These are phyloP conservation scores for Entomobrya multifasciata DNA, from an alignment of 2,888 invertebrate species.

Conservation along the genomic window DNA sequence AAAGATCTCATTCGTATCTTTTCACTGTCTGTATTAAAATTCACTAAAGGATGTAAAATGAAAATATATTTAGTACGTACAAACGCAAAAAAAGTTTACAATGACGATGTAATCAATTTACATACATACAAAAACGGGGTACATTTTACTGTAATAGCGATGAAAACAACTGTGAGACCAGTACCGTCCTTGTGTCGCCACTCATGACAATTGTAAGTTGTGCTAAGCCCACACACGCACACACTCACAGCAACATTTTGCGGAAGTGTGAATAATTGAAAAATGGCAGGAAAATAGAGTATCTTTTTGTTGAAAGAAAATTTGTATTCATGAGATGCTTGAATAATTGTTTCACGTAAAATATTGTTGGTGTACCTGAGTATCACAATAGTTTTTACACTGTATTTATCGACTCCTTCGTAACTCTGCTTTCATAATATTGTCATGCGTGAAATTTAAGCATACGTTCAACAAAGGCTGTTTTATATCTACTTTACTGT, in stretches of 20 bases:
- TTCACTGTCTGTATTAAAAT: neutral
- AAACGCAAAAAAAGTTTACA: conserved; percentile 36
- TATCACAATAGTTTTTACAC: neutral
- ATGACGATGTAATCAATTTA: conserved; percentile 42
- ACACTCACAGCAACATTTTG: neutral
- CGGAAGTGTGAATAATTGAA: neutral
- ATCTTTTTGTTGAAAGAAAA: neutral
- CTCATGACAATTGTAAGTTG: too few relatives aligned
- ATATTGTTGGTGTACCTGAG: neutral
- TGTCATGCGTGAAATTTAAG: neutral
- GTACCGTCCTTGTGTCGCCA: neutral
- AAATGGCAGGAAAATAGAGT: neutral
- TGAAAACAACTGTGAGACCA: neutral
- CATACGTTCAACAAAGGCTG: neutral
- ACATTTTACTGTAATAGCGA: too few relatives aligned
- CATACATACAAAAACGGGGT: conserved; percentile 20
- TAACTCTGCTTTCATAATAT: neutral
- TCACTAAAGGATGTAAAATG: too few relatives aligned
- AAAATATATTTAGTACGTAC: conserved; percentile 24
- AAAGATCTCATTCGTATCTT: neutral
- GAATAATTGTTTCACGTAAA: neutral
- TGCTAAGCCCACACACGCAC: neutral
- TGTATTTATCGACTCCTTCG: neutral
- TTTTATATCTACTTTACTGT: neutral
- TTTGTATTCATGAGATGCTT: neutral